phyloP scores from a whole-genome alignment of 2,797 vertebrate species.

The Eidolon dupreanum region DNA sequence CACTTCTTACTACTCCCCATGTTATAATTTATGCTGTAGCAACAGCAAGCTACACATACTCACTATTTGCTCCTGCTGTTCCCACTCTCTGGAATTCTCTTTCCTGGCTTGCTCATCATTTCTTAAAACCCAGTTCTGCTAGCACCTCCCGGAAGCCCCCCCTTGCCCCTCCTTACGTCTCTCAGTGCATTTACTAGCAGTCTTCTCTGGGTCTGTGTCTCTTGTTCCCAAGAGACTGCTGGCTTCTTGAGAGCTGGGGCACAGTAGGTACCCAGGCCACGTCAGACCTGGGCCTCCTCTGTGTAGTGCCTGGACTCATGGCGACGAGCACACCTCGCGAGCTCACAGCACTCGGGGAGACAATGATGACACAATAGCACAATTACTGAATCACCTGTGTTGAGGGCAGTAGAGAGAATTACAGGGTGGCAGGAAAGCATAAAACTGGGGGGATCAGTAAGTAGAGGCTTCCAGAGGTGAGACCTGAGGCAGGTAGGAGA shows the following conservation, averaged over 20 bases:
- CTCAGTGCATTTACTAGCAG: no score
- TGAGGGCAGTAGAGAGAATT: neutral
- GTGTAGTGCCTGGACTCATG: fast-evolving
- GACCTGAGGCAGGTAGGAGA: neutral
- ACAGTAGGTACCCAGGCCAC: neutral
- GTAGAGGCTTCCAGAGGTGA: neutral
- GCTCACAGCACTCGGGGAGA: neutral
- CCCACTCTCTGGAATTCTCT: neutral
- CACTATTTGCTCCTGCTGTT: neutral
- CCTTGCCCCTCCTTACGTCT: neutral
- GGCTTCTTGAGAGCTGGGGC: neutral
- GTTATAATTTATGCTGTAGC: neutral
- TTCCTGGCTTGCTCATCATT: neutral
- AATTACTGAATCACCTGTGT: neutral
- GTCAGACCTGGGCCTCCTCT: neutral
- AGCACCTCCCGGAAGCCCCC: neutral
- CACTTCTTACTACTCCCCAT: neutral
- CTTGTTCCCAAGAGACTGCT: neutral
- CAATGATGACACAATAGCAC: neutral
- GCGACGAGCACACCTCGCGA: neutral
- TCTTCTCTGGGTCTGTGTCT: neutral
- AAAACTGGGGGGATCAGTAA: neutral
- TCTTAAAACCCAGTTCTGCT: neutral
- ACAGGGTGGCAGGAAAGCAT: neutral
- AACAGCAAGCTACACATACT: neutral